Base-by-base conservation (phyloP, 2,797 vertebrate species). In the Sebastes flavidus region DNA sequence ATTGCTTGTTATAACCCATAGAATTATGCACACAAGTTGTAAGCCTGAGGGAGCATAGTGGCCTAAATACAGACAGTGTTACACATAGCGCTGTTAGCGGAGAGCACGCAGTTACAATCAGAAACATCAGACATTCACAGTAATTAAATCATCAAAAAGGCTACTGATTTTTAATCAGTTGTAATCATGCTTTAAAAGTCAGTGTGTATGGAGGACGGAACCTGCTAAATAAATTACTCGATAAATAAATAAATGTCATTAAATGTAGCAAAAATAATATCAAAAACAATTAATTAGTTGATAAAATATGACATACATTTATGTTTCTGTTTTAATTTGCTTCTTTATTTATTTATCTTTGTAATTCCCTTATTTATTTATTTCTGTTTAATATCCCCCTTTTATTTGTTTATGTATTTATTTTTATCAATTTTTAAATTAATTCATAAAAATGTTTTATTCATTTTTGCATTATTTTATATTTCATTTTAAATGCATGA, bases 61-160 rank as follows among this genome's bases (percentile, higher is more conserved):
- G 93, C 95, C 95, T 95, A 92, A 93, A 95, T 95, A 93, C 90
- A 81, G 87, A 61, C 86, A 87, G 80, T 83, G 80, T 85, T 85
- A 83, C 76, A 80, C 46, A 34, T 78, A 81, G 85, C 79, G 65
- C 77, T 67, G 78, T 72, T 88, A 88, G 77, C 80, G 79, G 59
- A 84, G 74, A 83, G 83, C 70, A 81, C 62, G 58, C 72, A 75
- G 65, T 58, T 67, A 72, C 62, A 84, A 65, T 84, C 79, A 83
- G 59, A 85, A 88, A 78, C 86, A 83, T 80, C 78, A 84, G 63
- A 27, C 80, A 77, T 80, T 27, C 65, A 46, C 34, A 77, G 25
- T 71, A 65, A 92, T 90, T 62, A 90, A 86, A 72, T 89, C 82
- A 73, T 87, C 82, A 84, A 80, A 88, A 79, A 54, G 29, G 55